These are phyloP conservation scores for Drosophila demipolita DNA, from an alignment of 2,888 invertebrate genomes.

Conservation along the genomic window DNA sequence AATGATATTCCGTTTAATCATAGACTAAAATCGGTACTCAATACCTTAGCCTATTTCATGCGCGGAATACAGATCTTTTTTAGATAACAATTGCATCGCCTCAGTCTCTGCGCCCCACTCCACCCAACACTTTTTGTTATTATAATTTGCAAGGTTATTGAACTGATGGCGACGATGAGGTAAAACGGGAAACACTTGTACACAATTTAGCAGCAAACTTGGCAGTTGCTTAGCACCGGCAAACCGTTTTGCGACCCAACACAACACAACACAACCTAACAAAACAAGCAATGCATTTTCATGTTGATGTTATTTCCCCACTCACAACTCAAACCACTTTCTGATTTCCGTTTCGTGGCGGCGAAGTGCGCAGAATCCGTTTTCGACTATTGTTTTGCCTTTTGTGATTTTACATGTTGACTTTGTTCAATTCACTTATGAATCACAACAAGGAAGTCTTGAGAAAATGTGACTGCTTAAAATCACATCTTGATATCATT, in stretches of 20 bases:
- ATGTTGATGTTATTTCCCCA: constrained; percentile 62
- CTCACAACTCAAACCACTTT: constrained; percentile 37
- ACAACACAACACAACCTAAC: constrained; percentile 13
- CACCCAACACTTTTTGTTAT: constrained; percentile 1
- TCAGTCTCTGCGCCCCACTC: not conserved
- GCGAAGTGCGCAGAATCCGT: constrained; percentile 74
- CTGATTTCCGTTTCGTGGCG: constrained; percentile 24
- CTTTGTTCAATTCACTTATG: constrained; percentile 44
- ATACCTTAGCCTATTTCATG: constrained; percentile 83
- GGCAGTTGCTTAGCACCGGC: constrained; percentile 40
- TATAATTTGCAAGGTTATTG: constrained; percentile 55
- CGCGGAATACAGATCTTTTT: constrained; percentile 71
- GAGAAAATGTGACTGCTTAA: constrained; percentile 3
- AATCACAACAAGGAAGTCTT: constrained; percentile 23
- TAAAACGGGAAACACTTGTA: constrained; percentile 38
- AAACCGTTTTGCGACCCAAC: constrained; percentile 6
- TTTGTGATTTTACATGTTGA: constrained; percentile 37
- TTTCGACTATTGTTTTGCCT: constrained; percentile 55
- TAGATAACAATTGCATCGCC: not conserved
- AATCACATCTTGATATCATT: constrained; percentile 26
- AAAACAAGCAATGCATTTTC: constrained; percentile 51
- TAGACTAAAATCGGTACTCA: constrained; percentile 71
- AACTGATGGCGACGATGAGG: constrained; percentile 33
- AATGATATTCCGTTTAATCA: constrained; percentile 80
- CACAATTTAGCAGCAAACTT: constrained; percentile 28